Evolutionary conservation across 2,888 invertebrate genomes (phyloP).

Genomic region (Tenthredo amoena): DNA sequence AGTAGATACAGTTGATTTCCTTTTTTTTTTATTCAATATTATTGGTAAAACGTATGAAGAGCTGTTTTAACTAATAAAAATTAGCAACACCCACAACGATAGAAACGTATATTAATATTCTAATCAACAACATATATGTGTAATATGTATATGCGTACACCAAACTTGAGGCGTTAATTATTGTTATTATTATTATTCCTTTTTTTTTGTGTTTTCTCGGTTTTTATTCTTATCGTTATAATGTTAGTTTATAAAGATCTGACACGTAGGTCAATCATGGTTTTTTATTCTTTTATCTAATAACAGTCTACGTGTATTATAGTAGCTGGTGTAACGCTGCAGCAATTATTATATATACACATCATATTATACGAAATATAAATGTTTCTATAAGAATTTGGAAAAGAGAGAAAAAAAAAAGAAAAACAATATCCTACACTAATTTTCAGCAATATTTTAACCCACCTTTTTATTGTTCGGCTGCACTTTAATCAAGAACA

Average conservation of each 20-base stretch:
- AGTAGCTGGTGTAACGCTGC: neutral
- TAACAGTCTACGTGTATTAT: neutral
- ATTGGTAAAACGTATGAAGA: neutral
- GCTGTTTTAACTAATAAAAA: neutral
- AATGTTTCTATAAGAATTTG: constrained; percentile 31
- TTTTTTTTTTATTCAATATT: neutral
- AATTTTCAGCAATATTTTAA: neutral
- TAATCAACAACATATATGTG: neutral
- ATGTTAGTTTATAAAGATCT: neutral
- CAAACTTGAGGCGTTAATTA: constrained; percentile 13
- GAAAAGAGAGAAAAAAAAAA: neutral
- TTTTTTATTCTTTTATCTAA: neutral
- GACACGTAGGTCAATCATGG: neutral
- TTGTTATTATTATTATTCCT: neutral
- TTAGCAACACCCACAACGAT: neutral
- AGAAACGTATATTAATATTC: neutral
- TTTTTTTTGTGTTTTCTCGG: neutral
- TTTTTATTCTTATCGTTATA: neutral
- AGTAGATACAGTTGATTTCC: neutral
- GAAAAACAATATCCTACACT: neutral
- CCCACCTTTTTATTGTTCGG: neutral
- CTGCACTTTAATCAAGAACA: neutral
- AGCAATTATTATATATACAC: neutral
- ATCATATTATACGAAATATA: neutral
- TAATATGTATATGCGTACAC: constrained; percentile 13